Base-by-base conservation (phyloP, 2,113 vertebrate species). In the Oryzias curvinotus region DNA sequence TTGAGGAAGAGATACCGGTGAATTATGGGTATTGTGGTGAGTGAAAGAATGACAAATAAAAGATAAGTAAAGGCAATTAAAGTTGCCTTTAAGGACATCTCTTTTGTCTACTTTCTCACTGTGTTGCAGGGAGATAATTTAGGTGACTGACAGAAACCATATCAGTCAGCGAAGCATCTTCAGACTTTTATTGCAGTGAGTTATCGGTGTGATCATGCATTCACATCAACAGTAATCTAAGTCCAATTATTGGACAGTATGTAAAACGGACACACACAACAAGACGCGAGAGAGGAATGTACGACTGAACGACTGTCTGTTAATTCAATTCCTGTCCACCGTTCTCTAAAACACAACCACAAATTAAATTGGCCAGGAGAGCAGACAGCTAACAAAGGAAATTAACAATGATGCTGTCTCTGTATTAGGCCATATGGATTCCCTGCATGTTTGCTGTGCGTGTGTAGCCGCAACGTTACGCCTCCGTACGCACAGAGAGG, bases 351-450 rank as follows among this genome's bases (percentile, higher is more conserved):
- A 91, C 89, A 89, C 85, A 85, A 80, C 77, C 87, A 78, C 90
- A 92, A 93, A 93, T 93, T 90, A 92, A 91, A 92, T 92, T 87
- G 86, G 81, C 86, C 83, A 57, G 77, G 81, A 77, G 83, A 89
- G 88, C 88, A 89, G 88, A 77, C 84, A 50, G 77, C 89, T 90
- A 92, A 92, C 90, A 89, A 92, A 92, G 79, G 75, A 89, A 93
- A 92, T 92, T 92, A 92, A 90, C 90, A 90, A 91, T 75, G 90
- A 91, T 87, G 90, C 88, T 73, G 80, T 75, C 70, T 88, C 82
- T 87, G 87, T 91, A 92, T 92, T 91, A 86, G 82, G 84, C 67
- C 84, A 91, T 92, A 90, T 87, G 87, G 87, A 92, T 92, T 91
- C 92, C 64, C 76, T 73, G 82, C 90, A 90, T 92, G 91, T 90